phyloP scores from a whole-genome alignment of 2,797 vertebrate genomes.

The Staurois parvus region DNA sequence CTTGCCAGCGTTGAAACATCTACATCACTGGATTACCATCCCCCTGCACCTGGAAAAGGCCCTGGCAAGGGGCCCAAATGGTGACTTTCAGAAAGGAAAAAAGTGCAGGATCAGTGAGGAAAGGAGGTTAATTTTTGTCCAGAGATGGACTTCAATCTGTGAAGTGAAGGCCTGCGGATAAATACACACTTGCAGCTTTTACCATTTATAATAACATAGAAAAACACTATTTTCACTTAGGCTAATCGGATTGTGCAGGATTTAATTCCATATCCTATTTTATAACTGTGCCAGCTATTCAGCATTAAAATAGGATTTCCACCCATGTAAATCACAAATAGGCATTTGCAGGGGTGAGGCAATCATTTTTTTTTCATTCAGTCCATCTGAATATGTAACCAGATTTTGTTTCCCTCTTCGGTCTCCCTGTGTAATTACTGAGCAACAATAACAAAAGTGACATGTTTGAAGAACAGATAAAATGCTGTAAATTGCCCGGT shows the following conservation, averaged over 20 bases:
- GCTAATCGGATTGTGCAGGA: slow-evolving; percentile 92
- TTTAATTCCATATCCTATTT: slow-evolving; percentile 93
- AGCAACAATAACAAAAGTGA: slow-evolving; percentile 99
- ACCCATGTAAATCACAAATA: slow-evolving; percentile 90
- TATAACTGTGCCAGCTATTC: slow-evolving; percentile 87
- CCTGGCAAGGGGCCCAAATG: too few species aligned
- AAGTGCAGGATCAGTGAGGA: too few species aligned
- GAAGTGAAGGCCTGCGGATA: background rate
- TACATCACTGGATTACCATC: too few species aligned
- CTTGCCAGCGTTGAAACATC: too few species aligned
- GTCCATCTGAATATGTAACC: slow-evolving; percentile 88
- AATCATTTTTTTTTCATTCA: slow-evolving; percentile 88
- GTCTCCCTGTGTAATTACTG: slow-evolving; percentile 94
- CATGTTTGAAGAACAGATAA: slow-evolving; percentile 99
- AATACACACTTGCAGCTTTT: slow-evolving; percentile 60
- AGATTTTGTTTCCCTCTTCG: slow-evolving; percentile 83
- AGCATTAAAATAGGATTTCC: slow-evolving; percentile 97
- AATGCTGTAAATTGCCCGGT: slow-evolving; percentile 99
- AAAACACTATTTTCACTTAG: slow-evolving; percentile 85
- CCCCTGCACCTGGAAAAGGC: too few species aligned
- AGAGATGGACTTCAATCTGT: background rate
- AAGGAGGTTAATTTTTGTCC: too few species aligned
- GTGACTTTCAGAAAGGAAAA: too few species aligned
- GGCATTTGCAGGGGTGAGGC: slow-evolving; percentile 85
- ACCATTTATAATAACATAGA: slow-evolving; percentile 67